A percentile compares a stretch with the other conserved stretches of the same genome.
Conservation (phyloP, 2,888 invertebrate species). For the Scotopteryx bipunctaria region DNA sequence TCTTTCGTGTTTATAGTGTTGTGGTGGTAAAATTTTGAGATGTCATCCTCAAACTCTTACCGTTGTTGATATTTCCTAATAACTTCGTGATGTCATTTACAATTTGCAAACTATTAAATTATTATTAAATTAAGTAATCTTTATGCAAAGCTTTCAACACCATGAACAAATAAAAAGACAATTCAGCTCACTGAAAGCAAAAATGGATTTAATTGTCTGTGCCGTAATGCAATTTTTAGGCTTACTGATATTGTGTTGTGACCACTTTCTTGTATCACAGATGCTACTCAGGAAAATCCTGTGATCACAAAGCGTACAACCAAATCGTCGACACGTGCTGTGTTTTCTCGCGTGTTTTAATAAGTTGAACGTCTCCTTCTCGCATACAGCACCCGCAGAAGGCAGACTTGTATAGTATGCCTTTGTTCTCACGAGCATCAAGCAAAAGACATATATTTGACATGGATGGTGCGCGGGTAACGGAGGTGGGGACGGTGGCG, state of each 20-base stretch:
- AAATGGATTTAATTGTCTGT: conserved; percentile 58
- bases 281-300: conserved; percentile 74
- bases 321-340: conserved; percentile 75
- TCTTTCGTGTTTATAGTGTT: background rate
- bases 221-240: conserved; percentile 74
- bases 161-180: conserved; percentile 9
- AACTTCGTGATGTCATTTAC: background rate
- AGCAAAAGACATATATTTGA: conserved; percentile 77
- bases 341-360: conserved; percentile 75
- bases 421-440: conserved; percentile 84
- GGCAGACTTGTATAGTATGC: conserved; percentile 85
- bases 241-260: conserved; percentile 78
- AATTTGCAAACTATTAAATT: background rate
- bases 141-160: conserved; percentile 26
- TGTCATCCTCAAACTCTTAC: background rate
- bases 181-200: conserved; percentile 66
- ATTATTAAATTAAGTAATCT: background rate
- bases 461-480: conserved; percentile 77
- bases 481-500: conserved; percentile 79
- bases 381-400: conserved; percentile 93
- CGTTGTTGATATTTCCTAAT: background rate
- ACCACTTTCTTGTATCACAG: conserved; percentile 80
- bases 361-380: conserved; percentile 89
- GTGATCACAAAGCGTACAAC: conserved; percentile 75
- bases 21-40: background rate